Evolutionary conservation across 1,140 invertebrate species (phyloP).

Genomic region (Leptopilina clavipes): DNA sequence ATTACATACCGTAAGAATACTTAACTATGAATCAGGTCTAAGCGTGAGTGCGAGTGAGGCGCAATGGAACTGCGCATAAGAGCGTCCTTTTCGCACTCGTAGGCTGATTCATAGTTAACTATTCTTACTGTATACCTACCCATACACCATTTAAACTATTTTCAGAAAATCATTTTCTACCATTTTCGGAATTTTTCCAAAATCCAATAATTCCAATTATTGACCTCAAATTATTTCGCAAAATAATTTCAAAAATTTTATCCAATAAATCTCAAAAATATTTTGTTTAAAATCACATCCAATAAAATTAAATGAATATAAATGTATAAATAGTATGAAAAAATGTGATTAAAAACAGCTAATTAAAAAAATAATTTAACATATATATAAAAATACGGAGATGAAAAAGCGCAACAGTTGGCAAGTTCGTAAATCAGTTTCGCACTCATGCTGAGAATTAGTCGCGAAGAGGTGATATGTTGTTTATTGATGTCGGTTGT

Average conservation of each 20-base stretch:
- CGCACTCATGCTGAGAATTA: slow-evolving; percentile 22
- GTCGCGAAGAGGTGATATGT: background rate
- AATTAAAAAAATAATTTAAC: background rate
- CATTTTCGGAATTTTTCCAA: background rate
- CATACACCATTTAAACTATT: background rate
- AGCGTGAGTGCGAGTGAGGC: too few relatives aligned
- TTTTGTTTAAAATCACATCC: too few relatives aligned
- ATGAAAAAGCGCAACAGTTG: background rate
- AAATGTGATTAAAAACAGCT: background rate
- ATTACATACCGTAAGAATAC: too few relatives aligned
- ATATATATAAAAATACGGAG: background rate
- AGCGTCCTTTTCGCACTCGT: too few relatives aligned
- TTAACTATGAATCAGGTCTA: too few relatives aligned
- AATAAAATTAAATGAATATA: background rate
- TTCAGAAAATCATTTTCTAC: background rate
- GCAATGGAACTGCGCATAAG: too few relatives aligned
- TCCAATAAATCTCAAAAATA: too few relatives aligned
- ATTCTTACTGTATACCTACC: too few relatives aligned
- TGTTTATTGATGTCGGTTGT: background rate
- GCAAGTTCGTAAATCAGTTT: slow-evolving; percentile 5
- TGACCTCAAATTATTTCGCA: too few relatives aligned
- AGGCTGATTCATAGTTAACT: too few relatives aligned
- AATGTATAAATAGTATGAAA: background rate
- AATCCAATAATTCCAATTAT: too few relatives aligned
- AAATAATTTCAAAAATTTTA: too few relatives aligned